phyloP scores from a whole-genome alignment of 2,113 vertebrate genomes.

The Dissostichus mawsoni region DNA sequence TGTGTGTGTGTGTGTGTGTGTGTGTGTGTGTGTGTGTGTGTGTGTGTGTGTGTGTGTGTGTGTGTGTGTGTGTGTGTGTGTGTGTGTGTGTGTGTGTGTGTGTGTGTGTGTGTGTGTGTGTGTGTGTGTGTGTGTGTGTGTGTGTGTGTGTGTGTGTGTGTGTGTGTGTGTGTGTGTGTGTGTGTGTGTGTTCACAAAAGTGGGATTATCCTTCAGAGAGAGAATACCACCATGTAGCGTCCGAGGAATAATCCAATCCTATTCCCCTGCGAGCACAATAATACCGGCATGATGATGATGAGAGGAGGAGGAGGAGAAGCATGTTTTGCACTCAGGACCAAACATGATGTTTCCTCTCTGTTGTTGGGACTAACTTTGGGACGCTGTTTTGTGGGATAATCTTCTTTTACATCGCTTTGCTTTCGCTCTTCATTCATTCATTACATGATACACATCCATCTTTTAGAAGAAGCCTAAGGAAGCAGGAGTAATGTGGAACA shows the following conservation, averaged over 20 bases:
- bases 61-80: too few relatives aligned
- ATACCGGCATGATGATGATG: slow-evolving; percentile 13
- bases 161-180: too few relatives aligned
- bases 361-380: background rate
- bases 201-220: slow-evolving; percentile 50
- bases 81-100: too few relatives aligned
- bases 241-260: slow-evolving; percentile 32
- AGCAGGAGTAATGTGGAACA: background rate
- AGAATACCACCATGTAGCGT: slow-evolving; percentile 27
- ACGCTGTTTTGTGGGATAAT: background rate
- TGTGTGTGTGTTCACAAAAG: background rate
- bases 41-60: too few relatives aligned
- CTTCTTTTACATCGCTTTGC: background rate
- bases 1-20: too few relatives aligned
- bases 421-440: background rate
- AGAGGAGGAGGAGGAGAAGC: slow-evolving; percentile 43
- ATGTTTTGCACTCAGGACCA: background rate
- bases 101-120: too few relatives aligned
- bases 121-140: too few relatives aligned
- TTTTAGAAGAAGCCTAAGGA: background rate
- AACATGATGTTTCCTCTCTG: background rate
- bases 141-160: too few relatives aligned
- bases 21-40: too few relatives aligned
- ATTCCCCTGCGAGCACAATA: background rate
- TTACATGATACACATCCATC: background rate